phyloP scores from a whole-genome alignment of 2,797 vertebrate genomes.

The Scomberomorus guttatus region DNA sequence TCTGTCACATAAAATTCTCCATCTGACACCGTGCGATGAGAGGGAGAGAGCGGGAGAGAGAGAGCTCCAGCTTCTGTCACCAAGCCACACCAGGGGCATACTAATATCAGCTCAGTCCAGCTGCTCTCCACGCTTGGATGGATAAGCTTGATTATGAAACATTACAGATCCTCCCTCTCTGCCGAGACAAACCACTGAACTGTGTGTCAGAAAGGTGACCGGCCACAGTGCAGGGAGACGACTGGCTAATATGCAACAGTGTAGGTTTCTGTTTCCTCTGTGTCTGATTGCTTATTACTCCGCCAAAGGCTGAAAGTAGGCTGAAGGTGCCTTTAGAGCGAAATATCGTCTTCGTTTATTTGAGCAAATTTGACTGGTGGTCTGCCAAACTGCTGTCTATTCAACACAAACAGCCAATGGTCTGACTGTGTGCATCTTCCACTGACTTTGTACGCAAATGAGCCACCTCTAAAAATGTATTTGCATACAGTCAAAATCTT shows the following conservation, averaged over 20 bases:
- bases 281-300: slow-evolving; percentile 47
- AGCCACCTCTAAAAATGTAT: background rate
- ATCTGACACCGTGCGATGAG: slow-evolving; percentile 60
- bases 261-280: slow-evolving; percentile 19
- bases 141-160: slow-evolving; percentile 74
- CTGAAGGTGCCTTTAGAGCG: slow-evolving; percentile 2
- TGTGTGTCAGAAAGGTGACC: slow-evolving; percentile 53
- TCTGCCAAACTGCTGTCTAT: slow-evolving; percentile 13
- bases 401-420: background rate
- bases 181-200: slow-evolving; percentile 47
- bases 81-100: slow-evolving; percentile 70
- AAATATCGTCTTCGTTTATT: slow-evolving; percentile 13
- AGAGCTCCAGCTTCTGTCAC: slow-evolving; percentile 59
- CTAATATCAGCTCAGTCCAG: slow-evolving; percentile 74
- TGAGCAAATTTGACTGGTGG: background rate
- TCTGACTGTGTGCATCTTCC: slow-evolving; percentile 1
- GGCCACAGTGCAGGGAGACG: slow-evolving; percentile 34
- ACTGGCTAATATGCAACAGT: slow-evolving; percentile 29
- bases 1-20: slow-evolving; percentile 73
- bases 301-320: background rate
- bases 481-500: background rate
- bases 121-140: slow-evolving; percentile 68
- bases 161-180: slow-evolving; percentile 69
- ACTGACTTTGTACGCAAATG: background rate
- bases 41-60: slow-evolving; percentile 21